These are phyloP conservation scores for Rachycentron canadum DNA, from an alignment of 2,797 vertebrate species.

Conservation along the genomic window DNA sequence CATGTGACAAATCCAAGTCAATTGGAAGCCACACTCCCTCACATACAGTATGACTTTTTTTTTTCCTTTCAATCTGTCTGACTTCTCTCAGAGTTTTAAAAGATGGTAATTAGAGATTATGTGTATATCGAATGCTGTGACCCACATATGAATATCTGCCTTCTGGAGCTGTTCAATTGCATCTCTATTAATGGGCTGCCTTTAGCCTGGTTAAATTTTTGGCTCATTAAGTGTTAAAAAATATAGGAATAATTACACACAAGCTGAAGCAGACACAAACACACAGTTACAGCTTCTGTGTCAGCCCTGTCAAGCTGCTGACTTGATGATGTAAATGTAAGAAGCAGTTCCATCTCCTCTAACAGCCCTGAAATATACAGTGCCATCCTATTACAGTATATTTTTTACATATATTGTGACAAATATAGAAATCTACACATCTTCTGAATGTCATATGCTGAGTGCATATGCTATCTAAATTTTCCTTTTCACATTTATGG, in stretches of 20 bases:
- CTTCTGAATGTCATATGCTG: not conserved
- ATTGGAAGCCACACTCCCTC: not conserved
- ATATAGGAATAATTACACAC: constrained; percentile 9
- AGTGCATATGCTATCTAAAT: not conserved
- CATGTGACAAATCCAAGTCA: not conserved
- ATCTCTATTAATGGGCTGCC: not conserved
- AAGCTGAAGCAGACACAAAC: constrained; percentile 2
- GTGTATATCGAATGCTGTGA: constrained; percentile 11
- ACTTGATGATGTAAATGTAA: constrained; percentile 13
- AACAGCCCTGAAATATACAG: no score
- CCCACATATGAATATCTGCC: constrained; percentile 9
- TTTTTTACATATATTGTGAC: not conserved
- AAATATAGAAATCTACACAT: not conserved
- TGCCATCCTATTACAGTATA: not conserved
- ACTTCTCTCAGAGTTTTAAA: not conserved
- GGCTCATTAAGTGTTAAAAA: constrained; percentile 13
- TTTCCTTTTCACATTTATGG: not conserved
- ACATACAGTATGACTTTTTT: not conserved
- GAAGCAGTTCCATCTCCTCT: no score
- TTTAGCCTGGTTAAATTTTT: not conserved
- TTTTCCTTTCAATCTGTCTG: not conserved
- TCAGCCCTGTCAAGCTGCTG: not conserved
- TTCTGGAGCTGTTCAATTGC: constrained; percentile 30
- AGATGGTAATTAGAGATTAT: constrained; percentile 4
- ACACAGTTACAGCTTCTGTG: not conserved